Base-by-base conservation (phyloP, 1,140 invertebrate species). In the Drosophila navojoa region DNA sequence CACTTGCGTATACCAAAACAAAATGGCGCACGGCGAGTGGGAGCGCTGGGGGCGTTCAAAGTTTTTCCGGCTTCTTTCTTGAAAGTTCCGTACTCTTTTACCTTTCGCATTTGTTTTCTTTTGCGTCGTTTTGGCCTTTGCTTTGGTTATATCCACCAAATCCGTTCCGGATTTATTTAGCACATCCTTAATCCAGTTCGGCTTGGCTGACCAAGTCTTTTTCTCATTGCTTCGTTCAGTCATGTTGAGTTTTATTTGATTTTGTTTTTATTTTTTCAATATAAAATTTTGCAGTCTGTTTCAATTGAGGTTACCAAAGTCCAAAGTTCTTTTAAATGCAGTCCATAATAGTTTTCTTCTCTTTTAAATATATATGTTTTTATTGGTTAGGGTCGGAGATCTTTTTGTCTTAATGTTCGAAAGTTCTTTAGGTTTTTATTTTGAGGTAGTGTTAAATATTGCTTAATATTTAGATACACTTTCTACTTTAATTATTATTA, bases 101-200 rank as follows among this genome's bases (percentile, higher is more conserved):
- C 84, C 84, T 89, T 84, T 89, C n/a, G 15, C 71, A 50, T 64
- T 60, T 29, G 71, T 22, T 40, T 71, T 89, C 45, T 77, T 89
- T 11, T 16, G 9, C 1, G 57, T 42, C 10, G 45, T 64, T 54
- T 91, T 90, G 0, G 70, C 11, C n/a, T 81, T 81, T 1, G 29
- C 42, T 27, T 72, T 77, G 47, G 77, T 66, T 61, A 90, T 75
- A 76, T 92, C 91, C 52, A 90, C 59, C 50, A 92, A 53, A 54
- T 92, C 91, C 10, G 76, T 92, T 57, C 90, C 80, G 25, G 91
- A 92, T 64, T 92, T 92, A n/a, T 75, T 81, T 1, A 90, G 66
- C 10, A 81, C 77, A 76, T 92, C 81, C 52, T 91, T 92, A 49
- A 92, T 80, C 90, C 90, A 92, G 70, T 78, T 81, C 68, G 90